Percentiles rank a stretch among this genome's conserved stretches.
These are phyloP conservation scores for Monochamus alternatus DNA, from an alignment of 2,888 invertebrate species.

Conservation along the genomic window DNA sequence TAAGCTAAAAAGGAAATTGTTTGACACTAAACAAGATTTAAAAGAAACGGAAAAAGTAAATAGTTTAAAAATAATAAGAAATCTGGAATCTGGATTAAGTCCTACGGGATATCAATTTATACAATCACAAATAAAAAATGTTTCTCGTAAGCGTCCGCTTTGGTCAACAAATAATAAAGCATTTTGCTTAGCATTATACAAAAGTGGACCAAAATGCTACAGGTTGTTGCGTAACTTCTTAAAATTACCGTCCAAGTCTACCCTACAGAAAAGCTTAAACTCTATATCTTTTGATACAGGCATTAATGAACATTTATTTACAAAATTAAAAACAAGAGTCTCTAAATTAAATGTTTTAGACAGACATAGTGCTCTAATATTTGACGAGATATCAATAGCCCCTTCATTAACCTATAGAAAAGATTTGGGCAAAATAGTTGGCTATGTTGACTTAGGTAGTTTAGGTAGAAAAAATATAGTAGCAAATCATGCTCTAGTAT, in stretches of 20 bases:
- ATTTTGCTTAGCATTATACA: neutral
- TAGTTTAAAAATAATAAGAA: neutral
- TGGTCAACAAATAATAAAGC: neutral
- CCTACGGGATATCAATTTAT: neutral
- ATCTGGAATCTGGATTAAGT: neutral
- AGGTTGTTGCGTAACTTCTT: neutral
- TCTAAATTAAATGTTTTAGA: neutral
- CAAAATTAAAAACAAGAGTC: neutral
- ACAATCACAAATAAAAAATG: neutral
- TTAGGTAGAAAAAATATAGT: neutral
- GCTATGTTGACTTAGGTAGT: neutral
- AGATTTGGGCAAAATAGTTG: neutral
- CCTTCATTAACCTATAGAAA: neutral
- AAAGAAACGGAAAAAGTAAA: neutral
- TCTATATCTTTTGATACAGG: neutral
- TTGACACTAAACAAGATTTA: neutral
- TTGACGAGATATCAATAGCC: neutral
- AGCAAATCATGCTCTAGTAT: slow-evolving; percentile 1
- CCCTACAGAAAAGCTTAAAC: neutral
- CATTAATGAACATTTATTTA: neutral
- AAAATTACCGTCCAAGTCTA: neutral
- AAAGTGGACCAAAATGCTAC: neutral
- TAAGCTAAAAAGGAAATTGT: neutral
- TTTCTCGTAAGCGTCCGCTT: neutral
- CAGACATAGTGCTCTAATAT: neutral